These are phyloP conservation scores for Sinohyriopsis cumingii DNA, from an alignment of 2,888 invertebrate genomes.

Conservation along the genomic window DNA sequence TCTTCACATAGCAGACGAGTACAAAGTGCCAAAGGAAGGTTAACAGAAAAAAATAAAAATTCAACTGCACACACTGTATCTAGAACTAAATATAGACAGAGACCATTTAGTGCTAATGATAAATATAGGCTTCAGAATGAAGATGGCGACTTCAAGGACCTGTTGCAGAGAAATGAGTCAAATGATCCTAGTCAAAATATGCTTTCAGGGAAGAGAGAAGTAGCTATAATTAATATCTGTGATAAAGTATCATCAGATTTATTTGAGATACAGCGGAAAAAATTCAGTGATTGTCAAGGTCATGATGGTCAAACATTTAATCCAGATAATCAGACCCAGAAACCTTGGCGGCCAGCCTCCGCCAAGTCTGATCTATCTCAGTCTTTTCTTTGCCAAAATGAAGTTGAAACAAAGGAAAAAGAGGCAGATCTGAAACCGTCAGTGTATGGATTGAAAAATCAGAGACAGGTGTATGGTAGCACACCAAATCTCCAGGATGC, in stretches of 20 bases:
- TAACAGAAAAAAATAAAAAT: conserved; percentile 20
- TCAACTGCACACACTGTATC: neutral
- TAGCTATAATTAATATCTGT: conserved; percentile 42
- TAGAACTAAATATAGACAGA: conserved; percentile 7
- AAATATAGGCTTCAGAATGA: conserved; percentile 2
- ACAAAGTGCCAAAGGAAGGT: conserved; percentile 53
- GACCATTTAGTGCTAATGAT: conserved; percentile 34
- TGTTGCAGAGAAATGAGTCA: neutral
- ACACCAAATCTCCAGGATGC: conserved; percentile 30
- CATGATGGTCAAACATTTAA: conserved; percentile 13
- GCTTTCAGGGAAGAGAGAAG: conserved; percentile 12
- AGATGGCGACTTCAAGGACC: neutral
- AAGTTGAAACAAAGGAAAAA: conserved; percentile 6
- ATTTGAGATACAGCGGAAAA: conserved; percentile 31
- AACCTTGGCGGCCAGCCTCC: conserved; percentile 26
- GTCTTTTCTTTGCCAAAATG: conserved; percentile 13
- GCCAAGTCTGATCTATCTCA: conserved; percentile 12
- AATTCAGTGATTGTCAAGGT: conserved; percentile 25
- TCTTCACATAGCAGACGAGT: conserved; percentile 25
- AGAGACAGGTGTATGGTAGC: conserved; percentile 49
- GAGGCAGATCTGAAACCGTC: conserved; percentile 40
- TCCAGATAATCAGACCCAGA: conserved; percentile 19
- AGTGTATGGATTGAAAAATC: conserved; percentile 42
- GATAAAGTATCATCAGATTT: conserved; percentile 28
- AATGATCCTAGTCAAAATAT: neutral